Conservation (phyloP, 2,888 invertebrate genomes). For the Nasonovia ribisnigri region DNA sequence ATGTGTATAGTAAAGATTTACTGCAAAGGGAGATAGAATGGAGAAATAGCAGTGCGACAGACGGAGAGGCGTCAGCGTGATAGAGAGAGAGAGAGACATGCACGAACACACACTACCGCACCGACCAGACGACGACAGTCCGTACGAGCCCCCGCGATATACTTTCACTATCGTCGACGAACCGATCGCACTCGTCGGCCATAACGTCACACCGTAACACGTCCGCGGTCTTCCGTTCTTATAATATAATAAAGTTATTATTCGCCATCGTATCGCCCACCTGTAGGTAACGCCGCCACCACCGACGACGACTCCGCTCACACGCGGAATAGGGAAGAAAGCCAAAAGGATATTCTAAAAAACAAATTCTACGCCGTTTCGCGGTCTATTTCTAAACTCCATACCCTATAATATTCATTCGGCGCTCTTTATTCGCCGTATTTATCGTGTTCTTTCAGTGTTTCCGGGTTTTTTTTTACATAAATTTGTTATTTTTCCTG, state of each 20-base stretch:
- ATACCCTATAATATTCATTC: not conserved
- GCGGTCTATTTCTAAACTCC: not conserved
- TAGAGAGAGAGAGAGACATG: not conserved
- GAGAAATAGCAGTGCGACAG: not conserved
- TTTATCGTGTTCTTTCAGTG: not conserved
- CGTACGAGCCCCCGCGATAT: conserved; percentile 47
- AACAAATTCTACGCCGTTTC: not conserved
- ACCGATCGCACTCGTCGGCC: conserved; percentile 43
- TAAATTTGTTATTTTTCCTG: not conserved
- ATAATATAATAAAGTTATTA: not conserved
- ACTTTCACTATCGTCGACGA: conserved; percentile 62
- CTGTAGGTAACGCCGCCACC: not conserved
- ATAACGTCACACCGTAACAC: conserved; percentile 44
- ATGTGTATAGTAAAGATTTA: not conserved
- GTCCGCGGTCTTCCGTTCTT: not conserved
- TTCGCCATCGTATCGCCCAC: not conserved
- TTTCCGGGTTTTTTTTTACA: not conserved
- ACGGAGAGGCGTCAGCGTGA: conserved; percentile 12
- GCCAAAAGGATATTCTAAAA: not conserved
- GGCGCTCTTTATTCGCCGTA: not conserved
- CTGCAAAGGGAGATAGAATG: not conserved
- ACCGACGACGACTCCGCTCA: not conserved
- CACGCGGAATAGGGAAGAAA: not conserved
- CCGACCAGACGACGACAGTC: not conserved
- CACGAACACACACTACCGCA: not conserved